These are phyloP conservation scores for Eurosta solidaginis DNA, from an alignment of 1,140 invertebrate species.

Conservation along the genomic window DNA sequence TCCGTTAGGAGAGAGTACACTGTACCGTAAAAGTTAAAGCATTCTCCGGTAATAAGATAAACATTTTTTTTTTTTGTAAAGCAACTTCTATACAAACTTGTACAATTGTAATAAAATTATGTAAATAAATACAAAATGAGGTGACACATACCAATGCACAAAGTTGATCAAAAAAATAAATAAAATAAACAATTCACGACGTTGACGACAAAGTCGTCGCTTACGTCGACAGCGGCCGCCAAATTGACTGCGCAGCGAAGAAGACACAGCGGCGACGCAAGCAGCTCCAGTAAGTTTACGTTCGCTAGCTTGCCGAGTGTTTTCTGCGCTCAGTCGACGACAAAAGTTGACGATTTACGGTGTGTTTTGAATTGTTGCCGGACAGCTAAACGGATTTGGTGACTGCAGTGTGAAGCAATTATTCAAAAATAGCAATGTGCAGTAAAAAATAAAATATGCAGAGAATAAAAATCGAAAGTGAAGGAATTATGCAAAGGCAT, in stretches of 20 bases:
- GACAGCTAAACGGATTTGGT: slow-evolving; percentile 8
- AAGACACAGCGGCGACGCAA: background rate
- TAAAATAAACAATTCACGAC: no score
- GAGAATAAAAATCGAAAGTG: background rate
- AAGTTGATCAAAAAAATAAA: no score
- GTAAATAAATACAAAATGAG: no score
- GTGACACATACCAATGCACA: background rate
- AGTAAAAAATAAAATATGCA: background rate
- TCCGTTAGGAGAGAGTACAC: no score
- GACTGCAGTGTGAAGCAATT: background rate
- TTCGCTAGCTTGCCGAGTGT: background rate
- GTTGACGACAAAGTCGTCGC: background rate
- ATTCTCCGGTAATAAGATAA: no score
- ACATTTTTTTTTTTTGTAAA: no score
- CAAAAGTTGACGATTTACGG: slow-evolving; percentile 11
- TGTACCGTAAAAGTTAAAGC: no score
- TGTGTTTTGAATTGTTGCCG: background rate
- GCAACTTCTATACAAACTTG: no score
- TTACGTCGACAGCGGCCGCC: background rate
- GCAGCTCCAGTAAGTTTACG: background rate
- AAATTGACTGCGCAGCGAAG: background rate
- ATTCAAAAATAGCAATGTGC: background rate
- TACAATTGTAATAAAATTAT: no score
- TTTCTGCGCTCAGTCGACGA: background rate
- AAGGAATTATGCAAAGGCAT: slow-evolving; percentile 3